phyloP scores from a whole-genome alignment of 2,797 vertebrate genomes.

The Pseudomugil tenellus region DNA sequence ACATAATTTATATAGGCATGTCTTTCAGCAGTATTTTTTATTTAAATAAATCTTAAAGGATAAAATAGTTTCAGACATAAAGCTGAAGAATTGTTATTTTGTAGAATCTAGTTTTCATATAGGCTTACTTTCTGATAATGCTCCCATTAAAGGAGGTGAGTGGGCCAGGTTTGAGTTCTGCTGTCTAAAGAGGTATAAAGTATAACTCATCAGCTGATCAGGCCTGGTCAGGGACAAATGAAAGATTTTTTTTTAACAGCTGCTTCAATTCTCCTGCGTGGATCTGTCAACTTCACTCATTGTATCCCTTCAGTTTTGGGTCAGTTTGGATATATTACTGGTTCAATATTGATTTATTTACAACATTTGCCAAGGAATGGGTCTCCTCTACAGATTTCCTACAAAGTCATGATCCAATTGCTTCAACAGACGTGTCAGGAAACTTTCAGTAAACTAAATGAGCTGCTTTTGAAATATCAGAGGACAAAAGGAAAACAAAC shows the following conservation, averaged over 20 bases:
- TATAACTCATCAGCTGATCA: background rate
- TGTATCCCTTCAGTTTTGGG: background rate
- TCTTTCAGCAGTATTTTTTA: background rate
- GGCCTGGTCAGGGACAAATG: background rate
- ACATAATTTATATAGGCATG: background rate
- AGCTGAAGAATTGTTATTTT: background rate
- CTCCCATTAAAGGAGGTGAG: background rate
- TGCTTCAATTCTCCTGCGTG: background rate
- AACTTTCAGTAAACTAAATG: background rate
- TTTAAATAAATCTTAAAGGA: background rate
- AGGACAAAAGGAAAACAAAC: background rate
- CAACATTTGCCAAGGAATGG: background rate
- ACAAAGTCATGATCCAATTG: background rate
- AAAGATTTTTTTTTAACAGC: background rate
- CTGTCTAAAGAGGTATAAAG: background rate
- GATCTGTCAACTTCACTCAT: background rate
- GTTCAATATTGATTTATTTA: background rate
- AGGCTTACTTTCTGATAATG: conserved; percentile 1
- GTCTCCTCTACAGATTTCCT: background rate
- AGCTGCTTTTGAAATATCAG: background rate
- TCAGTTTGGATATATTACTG: background rate
- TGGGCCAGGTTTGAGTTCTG: conserved; percentile 4
- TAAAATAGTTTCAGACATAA: background rate
- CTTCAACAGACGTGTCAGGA: background rate
- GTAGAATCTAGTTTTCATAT: background rate